Base-by-base conservation (phyloP, 2,888 invertebrate species). In the Pteria penguin region DNA sequence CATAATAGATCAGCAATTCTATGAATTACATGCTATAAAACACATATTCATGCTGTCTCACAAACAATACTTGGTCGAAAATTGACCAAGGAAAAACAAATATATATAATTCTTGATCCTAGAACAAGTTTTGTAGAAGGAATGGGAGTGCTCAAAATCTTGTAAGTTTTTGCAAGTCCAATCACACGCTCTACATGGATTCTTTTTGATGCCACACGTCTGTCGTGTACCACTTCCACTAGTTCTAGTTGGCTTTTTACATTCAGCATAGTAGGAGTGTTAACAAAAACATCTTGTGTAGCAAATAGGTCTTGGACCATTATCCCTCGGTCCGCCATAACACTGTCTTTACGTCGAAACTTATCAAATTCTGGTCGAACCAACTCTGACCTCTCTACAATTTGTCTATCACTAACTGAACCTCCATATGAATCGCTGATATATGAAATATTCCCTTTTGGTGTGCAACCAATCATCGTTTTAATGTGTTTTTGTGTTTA, bases 221-320 rank as follows among this genome's bases (percentile, higher is more conserved):
- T 65, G 70, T 78, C 71, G 29, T 71, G 52, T 11, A 77, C 72
- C n/a, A 79, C 79, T 27, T 70, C 63, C 32, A 70, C 69, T 33
- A 69, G 75, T 61, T 81, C 77, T 5, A 79, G 66, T 58, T 81
- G 81, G n/a, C 60, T 62, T 75, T 79, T 79, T n/a, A 76, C 79
- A 31, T 74, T 70, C 18, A 77, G 52, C 74, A 77, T 74, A n/a
- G 79, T 74, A 27, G 77, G 79, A 8, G 79, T 79, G 57, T 77
- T 79, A 26, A 79, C 75, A 57, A 29, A 31, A 1, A 78, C 72
- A 76, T 80, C 67, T 8, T 74, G 55, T 5, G 3, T 52, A 22
- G 79, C 82, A 80, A 82, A 79, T 24, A 80, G 45, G 60, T 81
- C 82, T 52, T 80, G 79, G 5, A 82, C 76, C 78, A 79, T 79